Base-by-base conservation (phyloP, 2,888 invertebrate species). In the Aspidiotus rigidus region DNA sequence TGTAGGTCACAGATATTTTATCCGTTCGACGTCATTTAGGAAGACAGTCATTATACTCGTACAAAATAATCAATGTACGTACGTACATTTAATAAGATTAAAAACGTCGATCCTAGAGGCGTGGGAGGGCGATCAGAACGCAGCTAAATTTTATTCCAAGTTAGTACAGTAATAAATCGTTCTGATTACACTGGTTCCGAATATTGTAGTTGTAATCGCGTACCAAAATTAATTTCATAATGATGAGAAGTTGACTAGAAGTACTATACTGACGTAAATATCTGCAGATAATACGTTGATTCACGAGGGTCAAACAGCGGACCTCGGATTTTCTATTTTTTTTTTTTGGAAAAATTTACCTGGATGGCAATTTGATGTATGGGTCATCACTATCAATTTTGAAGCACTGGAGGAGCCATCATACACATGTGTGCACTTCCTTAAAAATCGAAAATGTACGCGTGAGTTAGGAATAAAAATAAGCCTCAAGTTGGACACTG, bases 11-110 rank as follows among this genome's bases (percentile, higher is more conserved):
- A 40, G 67, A 13, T 59, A 57, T 60, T 67, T 59, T 67, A 59
- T 67, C 59, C 67, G 59, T 67, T 67, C 86, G 87, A 87, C 84
- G 83, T 85, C 86, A 87, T 87, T 86, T 83, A 81, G 82, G 86
- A 87, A 86, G 86, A 85, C 85, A 82, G 82, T 82, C 81, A 80
- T 81, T 66, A 66, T 60, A 67, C 67, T 67, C 49, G 44, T 39
- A 49, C 53, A 53, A 67, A 59, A 67, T 67, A 67, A 53, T 59
- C 53, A 60, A 60, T 67, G 13, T 67, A 67, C 59, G n/a, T n/a
- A n/a, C n/a, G 67, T 67, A 67, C 67, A 67, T 67, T 67, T 67
- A 67, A 67, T 59, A 67, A 67, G 67, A 67, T 67, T 67, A 67
- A 67, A 59, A 57, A 67, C 56, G 67, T 67, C 67, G 53, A 67